phyloP scores from a whole-genome alignment of 2,888 invertebrate genomes.

The Leucoptera coffeella region DNA sequence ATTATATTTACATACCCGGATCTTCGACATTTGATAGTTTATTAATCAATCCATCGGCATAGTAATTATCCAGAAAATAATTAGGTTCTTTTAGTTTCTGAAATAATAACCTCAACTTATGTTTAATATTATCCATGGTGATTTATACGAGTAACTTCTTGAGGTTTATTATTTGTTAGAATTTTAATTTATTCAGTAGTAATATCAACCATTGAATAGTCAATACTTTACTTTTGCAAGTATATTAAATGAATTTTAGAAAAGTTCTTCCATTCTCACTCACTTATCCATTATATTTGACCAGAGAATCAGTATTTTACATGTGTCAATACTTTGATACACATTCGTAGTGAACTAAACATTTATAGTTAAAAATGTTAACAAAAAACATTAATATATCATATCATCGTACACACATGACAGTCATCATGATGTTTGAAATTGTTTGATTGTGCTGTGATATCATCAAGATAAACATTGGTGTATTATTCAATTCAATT shows the following conservation, averaged over 20 bases:
- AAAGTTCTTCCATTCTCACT: constrained; percentile 8
- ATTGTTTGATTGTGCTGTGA: no score
- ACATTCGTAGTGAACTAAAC: no score
- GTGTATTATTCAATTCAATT: no score
- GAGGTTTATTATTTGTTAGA: no score
- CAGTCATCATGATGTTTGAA: no score
- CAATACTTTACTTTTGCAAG: constrained; percentile 8
- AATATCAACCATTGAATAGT: constrained; percentile 4
- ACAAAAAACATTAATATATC: no score
- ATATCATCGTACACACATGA: no score
- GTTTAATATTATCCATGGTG: constrained; percentile 20
- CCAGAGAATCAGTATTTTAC: no score
- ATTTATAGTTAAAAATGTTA: no score
- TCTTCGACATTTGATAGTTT: constrained; percentile 49
- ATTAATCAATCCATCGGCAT: constrained; percentile 58
- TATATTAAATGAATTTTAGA: constrained; percentile 26
- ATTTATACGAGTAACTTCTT: constrained; percentile 8
- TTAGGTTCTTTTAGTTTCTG: constrained; percentile 50
- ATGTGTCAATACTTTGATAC: no score
- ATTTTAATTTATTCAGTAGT: no score
- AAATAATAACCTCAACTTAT: constrained; percentile 52
- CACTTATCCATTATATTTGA: constrained; percentile 8
- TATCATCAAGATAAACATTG: no score
- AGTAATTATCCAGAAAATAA: constrained; percentile 57
- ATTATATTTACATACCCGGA: constrained; percentile 41